phyloP scores from a whole-genome alignment of 2,888 invertebrate genomes.

The Drosophila recens region DNA sequence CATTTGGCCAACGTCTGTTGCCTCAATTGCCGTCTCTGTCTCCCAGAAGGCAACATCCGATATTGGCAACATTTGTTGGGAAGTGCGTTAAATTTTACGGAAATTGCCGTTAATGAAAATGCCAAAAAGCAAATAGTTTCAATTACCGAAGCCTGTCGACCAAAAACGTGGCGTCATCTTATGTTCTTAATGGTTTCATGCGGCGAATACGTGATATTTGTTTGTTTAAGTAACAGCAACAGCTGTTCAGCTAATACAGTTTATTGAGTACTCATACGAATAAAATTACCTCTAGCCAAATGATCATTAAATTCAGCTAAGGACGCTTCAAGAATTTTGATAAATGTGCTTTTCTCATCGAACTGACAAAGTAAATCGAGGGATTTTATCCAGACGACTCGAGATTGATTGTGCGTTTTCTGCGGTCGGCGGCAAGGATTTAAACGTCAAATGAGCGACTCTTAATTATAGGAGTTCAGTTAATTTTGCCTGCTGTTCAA shows the following conservation, averaged over 20 bases:
- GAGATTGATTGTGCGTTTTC: constrained; percentile 70
- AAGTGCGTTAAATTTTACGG: constrained; percentile 75
- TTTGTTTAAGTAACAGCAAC: constrained; percentile 35
- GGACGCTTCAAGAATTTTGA: constrained; percentile 33
- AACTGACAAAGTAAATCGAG: not conserved
- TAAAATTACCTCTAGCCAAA: constrained; percentile 6
- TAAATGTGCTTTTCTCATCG: constrained; percentile 45
- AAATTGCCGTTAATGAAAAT: constrained; percentile 76
- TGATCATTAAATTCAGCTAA: constrained; percentile 25
- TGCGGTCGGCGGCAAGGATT: constrained; percentile 46
- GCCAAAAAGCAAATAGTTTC: constrained; percentile 75
- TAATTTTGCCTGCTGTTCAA: constrained; percentile 6
- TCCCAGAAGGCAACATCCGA: constrained; percentile 12
- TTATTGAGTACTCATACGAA: constrained; percentile 5
- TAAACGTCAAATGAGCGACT: constrained; percentile 35
- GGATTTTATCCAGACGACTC: constrained; percentile 41
- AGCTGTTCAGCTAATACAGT: constrained; percentile 17
- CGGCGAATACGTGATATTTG: constrained; percentile 67
- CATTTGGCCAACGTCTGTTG: constrained; percentile 41
- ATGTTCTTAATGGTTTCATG: constrained; percentile 43
- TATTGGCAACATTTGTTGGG: constrained; percentile 70
- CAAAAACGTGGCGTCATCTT: constrained; percentile 22
- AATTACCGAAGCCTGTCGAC: constrained; percentile 55
- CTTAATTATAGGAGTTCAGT: constrained; percentile 51
- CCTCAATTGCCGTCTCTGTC: not conserved